phyloP scores from a whole-genome alignment of 1,140 invertebrate species.

The Pseudomyrmex concolor region DNA sequence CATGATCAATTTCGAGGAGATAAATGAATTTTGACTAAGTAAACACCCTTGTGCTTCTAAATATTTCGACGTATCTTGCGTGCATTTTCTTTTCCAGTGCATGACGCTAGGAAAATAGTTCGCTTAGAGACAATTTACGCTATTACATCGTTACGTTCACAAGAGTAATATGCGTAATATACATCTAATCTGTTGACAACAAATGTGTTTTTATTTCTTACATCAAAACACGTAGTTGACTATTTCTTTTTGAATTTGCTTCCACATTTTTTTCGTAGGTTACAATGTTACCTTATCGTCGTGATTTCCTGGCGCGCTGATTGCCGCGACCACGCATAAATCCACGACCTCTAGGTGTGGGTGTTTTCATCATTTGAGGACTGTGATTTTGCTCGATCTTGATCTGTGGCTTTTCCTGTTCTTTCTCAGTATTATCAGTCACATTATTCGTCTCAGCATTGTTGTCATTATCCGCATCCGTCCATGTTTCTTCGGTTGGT shows the following conservation, averaged over 20 bases:
- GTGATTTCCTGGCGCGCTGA: slow-evolving; percentile 80
- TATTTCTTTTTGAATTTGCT: background rate
- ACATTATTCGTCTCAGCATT: slow-evolving; percentile 78
- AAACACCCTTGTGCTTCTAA: slow-evolving; percentile 6
- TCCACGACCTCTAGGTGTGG: slow-evolving; percentile 63
- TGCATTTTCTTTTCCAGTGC: background rate
- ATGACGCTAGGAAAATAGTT: slow-evolving; percentile 12
- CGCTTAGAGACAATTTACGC: slow-evolving; percentile 5
- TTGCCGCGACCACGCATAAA: slow-evolving; percentile 75
- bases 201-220: slow-evolving; percentile 19
- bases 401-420: slow-evolving; percentile 60
- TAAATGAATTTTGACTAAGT: background rate
- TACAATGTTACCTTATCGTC: slow-evolving; percentile 76
- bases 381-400: slow-evolving; percentile 63
- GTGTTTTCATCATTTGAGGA: slow-evolving; percentile 43
- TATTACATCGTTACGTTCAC: background rate
- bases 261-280: slow-evolving; percentile 6
- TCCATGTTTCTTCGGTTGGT: slow-evolving; percentile 76
- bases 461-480: slow-evolving; percentile 79
- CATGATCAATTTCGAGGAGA: too few species aligned
- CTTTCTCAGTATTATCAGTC: slow-evolving; percentile 79
- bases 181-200: background rate
- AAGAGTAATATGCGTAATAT: slow-evolving; percentile 31
- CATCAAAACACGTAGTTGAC: slow-evolving; percentile 12
- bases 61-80: background rate